These are phyloP conservation scores for Achlya flavicornis DNA, from an alignment of 2,888 invertebrate species.

Conservation along the genomic window DNA sequence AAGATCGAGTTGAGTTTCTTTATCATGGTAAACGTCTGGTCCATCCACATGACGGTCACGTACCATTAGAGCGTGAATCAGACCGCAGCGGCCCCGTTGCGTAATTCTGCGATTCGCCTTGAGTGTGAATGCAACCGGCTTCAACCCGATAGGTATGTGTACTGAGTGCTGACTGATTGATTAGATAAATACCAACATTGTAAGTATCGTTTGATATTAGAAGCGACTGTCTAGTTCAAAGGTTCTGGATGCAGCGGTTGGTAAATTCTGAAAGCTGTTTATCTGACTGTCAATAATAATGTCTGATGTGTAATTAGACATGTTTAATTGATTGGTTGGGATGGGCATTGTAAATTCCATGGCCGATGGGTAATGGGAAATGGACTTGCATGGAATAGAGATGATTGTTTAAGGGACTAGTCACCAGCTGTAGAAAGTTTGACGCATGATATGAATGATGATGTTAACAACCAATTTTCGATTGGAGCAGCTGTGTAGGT, in stretches of 20 bases:
- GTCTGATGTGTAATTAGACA: not conserved
- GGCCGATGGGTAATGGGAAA: not conserved
- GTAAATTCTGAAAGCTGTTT: not conserved
- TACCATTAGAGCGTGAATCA: conserved; percentile 49
- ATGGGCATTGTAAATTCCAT: not conserved
- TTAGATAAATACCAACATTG: not conserved
- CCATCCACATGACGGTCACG: conserved; percentile 39
- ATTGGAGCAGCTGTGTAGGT: not conserved
- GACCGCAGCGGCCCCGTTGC: conserved; percentile 65
- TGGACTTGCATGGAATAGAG: not conserved
- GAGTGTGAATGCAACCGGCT: not conserved
- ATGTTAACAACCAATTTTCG: not conserved
- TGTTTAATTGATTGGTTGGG: not conserved
- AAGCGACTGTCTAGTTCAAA: no score
- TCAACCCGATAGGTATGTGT: not conserved
- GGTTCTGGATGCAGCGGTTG: not conserved
- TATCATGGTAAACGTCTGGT: conserved; percentile 3
- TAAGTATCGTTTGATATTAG: no score
- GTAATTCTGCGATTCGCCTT: conserved; percentile 40
- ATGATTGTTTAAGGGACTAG: not conserved
- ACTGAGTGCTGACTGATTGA: conserved; percentile 5
- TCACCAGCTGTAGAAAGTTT: not conserved
- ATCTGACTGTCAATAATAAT: not conserved
- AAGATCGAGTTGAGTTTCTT: conserved; percentile 6
- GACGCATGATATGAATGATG: not conserved